Conservation (phyloP, 2,113 vertebrate genomes). For the Aegotheles bennettii region DNA sequence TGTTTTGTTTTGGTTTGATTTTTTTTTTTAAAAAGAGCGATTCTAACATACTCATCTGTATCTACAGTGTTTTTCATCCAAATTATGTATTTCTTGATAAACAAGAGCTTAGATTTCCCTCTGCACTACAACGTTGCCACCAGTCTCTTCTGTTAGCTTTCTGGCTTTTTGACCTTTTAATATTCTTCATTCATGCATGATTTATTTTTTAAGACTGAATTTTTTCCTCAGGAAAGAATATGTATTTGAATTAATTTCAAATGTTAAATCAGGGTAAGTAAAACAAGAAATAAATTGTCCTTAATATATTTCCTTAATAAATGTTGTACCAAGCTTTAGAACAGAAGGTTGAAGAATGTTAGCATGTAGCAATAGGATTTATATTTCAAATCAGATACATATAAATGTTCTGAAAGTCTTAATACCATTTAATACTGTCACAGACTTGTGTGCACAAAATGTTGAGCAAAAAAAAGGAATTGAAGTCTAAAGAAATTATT, state of each 20-base stretch:
- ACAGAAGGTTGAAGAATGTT: background rate
- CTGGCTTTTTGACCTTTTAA: slow-evolving; percentile 23
- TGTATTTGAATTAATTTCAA: background rate
- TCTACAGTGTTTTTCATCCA: background rate
- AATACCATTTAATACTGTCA: background rate
- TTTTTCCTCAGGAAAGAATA: background rate
- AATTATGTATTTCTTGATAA: background rate
- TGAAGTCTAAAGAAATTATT: background rate
- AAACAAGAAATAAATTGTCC: background rate
- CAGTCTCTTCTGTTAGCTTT: background rate
- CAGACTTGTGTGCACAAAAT: background rate
- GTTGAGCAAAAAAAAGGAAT: background rate
- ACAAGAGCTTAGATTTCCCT: background rate
- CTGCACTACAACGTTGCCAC: background rate
- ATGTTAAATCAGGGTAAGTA: background rate
- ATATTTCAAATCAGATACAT: background rate
- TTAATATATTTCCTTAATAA: slow-evolving; percentile 1
- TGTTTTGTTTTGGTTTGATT: no score
- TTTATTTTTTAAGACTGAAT: background rate
- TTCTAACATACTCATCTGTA: background rate
- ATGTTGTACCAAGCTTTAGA: background rate
- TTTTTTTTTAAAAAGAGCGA: fast-evolving
- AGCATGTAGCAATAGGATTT: background rate
- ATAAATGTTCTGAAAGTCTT: background rate
- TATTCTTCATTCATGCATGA: background rate